Conservation (phyloP, 2,888 invertebrate species). For the Macroteleia sp. region DNA sequence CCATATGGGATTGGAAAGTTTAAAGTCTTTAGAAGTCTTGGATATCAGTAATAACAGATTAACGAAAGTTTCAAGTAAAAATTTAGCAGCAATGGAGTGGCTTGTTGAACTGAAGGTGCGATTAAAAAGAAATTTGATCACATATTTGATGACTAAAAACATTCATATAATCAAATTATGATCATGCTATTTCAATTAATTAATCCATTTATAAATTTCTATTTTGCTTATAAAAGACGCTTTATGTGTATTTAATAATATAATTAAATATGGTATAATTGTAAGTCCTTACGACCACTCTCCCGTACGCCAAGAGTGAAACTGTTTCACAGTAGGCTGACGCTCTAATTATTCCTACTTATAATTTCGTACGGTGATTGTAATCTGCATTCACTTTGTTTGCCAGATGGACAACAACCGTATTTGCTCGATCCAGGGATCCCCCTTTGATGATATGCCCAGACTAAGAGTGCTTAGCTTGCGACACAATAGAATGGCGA, state of each 20-base stretch:
- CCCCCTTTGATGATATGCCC: constrained; percentile 93
- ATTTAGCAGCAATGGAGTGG: constrained; percentile 92
- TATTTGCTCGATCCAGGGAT: constrained; percentile 91
- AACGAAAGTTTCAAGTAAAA: constrained; percentile 87
- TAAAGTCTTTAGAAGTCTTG: constrained; percentile 92
- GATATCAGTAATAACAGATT: constrained; percentile 93
- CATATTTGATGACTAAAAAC: no score
- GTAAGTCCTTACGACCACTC: no score
- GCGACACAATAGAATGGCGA: constrained; percentile 90
- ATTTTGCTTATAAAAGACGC: no score
- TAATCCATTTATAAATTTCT: no score
- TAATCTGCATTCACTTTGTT: constrained; percentile 38
- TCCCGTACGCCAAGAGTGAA: constrained; percentile 77
- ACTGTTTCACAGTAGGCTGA: constrained; percentile 70
- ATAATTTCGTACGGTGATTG: constrained; percentile 27
- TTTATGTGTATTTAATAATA: not conserved
- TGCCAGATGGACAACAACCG: constrained; percentile 90
- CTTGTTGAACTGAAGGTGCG: constrained; percentile 91
- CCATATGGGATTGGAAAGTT: constrained; percentile 89
- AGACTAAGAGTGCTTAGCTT: constrained; percentile 91
- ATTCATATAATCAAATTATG: no score
- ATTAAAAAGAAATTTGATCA: no score
- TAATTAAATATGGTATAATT: no score
- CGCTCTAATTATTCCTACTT: constrained; percentile 49
- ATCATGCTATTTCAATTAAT: no score